A percentile compares a stretch with the other conserved stretches of the same genome.
Evolutionary conservation across 2,888 invertebrate species (phyloP).

Genomic region (Cataglyphis albicans): DNA sequence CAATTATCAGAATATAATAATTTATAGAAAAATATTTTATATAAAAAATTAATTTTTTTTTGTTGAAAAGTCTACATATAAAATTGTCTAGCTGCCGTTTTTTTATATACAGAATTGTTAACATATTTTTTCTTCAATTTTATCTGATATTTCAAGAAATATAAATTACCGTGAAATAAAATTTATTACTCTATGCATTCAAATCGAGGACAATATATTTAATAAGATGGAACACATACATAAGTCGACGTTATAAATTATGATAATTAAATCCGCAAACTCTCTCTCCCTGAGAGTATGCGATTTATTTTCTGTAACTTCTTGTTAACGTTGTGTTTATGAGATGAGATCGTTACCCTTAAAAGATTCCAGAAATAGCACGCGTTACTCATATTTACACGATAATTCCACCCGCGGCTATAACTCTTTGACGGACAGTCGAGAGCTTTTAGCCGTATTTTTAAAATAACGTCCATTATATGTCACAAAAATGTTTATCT

Average conservation of each 20-base stretch:
- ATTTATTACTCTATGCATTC: constrained; percentile 18
- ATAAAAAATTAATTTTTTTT: background rate
- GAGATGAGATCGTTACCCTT: background rate
- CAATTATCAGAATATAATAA: background rate
- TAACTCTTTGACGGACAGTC: constrained; percentile 16
- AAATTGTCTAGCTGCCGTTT: background rate
- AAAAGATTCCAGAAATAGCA: background rate
- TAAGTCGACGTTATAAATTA: background rate
- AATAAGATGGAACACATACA: background rate
- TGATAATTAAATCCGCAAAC: constrained; percentile 24
- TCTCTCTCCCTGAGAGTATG: background rate
- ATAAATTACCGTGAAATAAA: constrained; percentile 27
- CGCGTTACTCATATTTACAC: background rate
- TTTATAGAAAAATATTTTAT: background rate
- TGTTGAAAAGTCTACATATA: background rate
- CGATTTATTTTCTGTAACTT: constrained; percentile 22
- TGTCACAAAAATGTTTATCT: constrained; percentile 2
- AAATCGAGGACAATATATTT: constrained; percentile 20
- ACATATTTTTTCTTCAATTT: constrained; percentile 3
- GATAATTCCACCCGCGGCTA: background rate
- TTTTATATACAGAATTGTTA: background rate
- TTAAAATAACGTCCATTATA: constrained; percentile 33
- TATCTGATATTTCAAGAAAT: constrained; percentile 27
- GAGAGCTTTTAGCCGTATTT: constrained; percentile 21
- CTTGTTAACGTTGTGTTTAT: background rate